Base-by-base conservation (phyloP, 2,888 invertebrate genomes). In the Orthosia gothica region DNA sequence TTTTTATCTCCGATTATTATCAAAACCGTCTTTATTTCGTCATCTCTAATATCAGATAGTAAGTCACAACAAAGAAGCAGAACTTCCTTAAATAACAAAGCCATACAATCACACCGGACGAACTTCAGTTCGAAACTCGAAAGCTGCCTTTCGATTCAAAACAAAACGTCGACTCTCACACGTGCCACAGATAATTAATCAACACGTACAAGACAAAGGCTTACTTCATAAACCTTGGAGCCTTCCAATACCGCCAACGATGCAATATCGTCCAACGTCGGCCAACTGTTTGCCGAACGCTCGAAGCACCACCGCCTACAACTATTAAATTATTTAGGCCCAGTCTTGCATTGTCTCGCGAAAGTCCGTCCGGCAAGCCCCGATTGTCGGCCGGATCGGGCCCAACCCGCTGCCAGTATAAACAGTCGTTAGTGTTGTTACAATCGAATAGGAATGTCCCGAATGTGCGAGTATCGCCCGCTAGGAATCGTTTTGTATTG, bases 321-420 rank as follows among this genome's bases (percentile, higher is more conserved):
- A 93, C 95, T 95, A 95, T 94, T 95, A 95, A 94, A 95, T 96
- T 95, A 96, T 96, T 95, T 95, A 94, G 94, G 92, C 90, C 89
- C 92, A 90, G 94, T 93, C 92, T 93, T 92, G 94, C 92, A 95
- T 96, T 95, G 96, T 96, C 93, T 94, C 95, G 95, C 94, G 94
- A 92, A 93, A 92, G 92, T 93, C 93, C 89, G 91, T 76, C 89
- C 90, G 88, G 77, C 87, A 82, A 85, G 85, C 74, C 81, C 82
- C 89, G 89, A 89, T 89, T 84, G 90, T 87, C 87, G 84, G 72
- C 86, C 89, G 87, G 87, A 83, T 82, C 86, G 86, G 84, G 76
- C 88, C 88, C 84, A 88, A 83, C 88, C 90, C 90, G 89, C 89
- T 90, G 91, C 91, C 91, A 93, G 91, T 93, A 94, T 95, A 94